Base-by-base conservation (phyloP, 2,113 vertebrate genomes). In the Solea solea region DNA sequence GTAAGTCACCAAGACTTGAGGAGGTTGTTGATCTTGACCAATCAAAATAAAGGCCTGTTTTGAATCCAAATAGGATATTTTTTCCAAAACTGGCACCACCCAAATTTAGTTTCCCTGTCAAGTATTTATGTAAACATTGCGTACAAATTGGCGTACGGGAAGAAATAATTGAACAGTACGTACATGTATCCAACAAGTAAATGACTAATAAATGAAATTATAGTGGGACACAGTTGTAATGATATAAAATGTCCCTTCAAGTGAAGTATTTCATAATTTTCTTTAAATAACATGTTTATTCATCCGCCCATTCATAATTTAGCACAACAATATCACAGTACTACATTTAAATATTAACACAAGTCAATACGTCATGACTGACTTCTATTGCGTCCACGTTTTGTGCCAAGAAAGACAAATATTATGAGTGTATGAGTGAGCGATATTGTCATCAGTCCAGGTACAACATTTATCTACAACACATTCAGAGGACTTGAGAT, bases 381-480 rank as follows among this genome's bases (percentile, higher is more conserved):
- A 34, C 56, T 49, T 54, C 41, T 48, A 52, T 41, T 42, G 28
- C 4, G 15, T 10, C 44, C 53, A 12, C 13, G 28, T 13, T 27
- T 42, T 28, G 12, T 63, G 13, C 21, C 6, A 21, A 5, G 34
- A 40, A 57, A 12, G 9, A 39, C 54, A 13, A 8, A 10, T 15
- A 56, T 44, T 46, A 2, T 48, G 8, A 12, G 8, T 42, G 3
- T 61, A 14, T 14, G 2, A 44, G 15, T 10, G 21, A 56, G 40
- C 2, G 4, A 1, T 5, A 42, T 25, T 44, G 21, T 63, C 46
- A 41, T 55, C 25, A 50, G 16, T 45, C 9, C 12, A 42, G 41
- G 44, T 56, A 53, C 13, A 7, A 28, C 74, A 63, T 63, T 60
- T n/a, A 74, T 65, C n/a, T 39, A n/a, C 3, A 8, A 39, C 70